A percentile compares a stretch with the other conserved stretches of the same genome.
Evolutionary conservation across 2,797 vertebrate species (phyloP).

Genomic region (Danio aesculapii): DNA sequence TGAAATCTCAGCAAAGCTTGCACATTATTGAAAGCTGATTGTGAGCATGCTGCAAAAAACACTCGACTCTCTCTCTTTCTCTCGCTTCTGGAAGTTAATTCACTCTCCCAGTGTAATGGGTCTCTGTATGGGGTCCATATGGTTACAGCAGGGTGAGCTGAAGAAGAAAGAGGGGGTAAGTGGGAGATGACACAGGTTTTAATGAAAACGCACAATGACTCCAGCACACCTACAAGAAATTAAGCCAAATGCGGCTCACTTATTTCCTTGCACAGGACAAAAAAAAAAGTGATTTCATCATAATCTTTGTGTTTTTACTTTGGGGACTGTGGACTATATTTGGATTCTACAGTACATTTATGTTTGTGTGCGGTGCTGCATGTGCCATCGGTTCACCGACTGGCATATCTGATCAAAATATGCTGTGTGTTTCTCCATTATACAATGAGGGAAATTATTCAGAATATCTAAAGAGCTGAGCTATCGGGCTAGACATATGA

Average conservation of each 20-base stretch:
- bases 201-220: constrained; percentile 71
- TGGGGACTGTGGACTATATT: not conserved
- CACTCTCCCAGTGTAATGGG: constrained; percentile 77
- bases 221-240: constrained; percentile 30
- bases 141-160: constrained; percentile 68
- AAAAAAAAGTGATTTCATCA: not conserved
- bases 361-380: not conserved
- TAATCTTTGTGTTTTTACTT: not conserved
- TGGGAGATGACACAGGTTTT: constrained; percentile 74
- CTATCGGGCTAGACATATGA: constrained; percentile 19
- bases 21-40: constrained; percentile 64
- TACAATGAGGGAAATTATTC: constrained; percentile 23
- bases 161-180: constrained; percentile 60
- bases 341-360: not conserved
- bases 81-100: constrained; percentile 70
- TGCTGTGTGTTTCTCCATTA: constrained; percentile 6
- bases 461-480: not conserved
- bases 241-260: constrained; percentile 1
- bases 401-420: constrained; percentile 6
- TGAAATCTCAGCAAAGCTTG: not conserved
- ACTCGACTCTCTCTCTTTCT: constrained; percentile 50
- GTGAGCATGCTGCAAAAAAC: constrained; percentile 62
- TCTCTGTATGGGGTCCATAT: constrained; percentile 81
- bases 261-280: not conserved
- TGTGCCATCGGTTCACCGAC: constrained; percentile 10